phyloP scores from a whole-genome alignment of 2,797 vertebrate species.

The Lagorchestes hirsutus region DNA sequence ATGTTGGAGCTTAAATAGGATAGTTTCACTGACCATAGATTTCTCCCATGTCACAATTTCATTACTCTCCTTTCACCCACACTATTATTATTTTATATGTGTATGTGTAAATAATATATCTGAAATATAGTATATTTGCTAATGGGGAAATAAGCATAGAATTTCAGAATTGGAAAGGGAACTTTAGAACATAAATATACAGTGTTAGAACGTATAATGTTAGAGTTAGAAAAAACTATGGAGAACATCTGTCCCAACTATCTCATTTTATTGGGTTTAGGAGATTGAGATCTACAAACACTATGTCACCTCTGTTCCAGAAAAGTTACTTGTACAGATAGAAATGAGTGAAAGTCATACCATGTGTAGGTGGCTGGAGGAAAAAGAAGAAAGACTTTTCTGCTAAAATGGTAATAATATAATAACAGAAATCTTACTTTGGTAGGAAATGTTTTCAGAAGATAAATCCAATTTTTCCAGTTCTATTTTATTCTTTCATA shows the following conservation, averaged over 20 bases:
- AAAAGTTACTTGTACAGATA: neutral
- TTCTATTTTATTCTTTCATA: conserved; percentile 36
- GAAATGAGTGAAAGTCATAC: neutral
- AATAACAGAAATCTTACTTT: conserved; percentile 48
- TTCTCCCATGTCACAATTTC: neutral
- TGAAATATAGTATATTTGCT: neutral
- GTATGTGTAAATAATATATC: neutral
- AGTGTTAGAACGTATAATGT: neutral
- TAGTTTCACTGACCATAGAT: neutral
- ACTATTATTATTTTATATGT: neutral
- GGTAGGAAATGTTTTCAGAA: conserved; percentile 68
- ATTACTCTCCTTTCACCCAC: neutral
- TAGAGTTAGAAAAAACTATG: neutral
- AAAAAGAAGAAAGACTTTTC: conserved; percentile 31
- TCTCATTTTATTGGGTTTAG: neutral
- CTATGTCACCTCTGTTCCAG: neutral
- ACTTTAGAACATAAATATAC: neutral
- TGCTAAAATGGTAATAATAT: conserved; percentile 40
- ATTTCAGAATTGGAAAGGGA: neutral
- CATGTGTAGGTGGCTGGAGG: neutral
- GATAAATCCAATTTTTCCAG: conserved; percentile 54
- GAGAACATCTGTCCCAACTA: neutral
- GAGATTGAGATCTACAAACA: neutral
- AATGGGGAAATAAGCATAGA: neutral
- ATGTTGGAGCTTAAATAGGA: neutral